Evolutionary conservation across 2,797 vertebrate species (phyloP), one percentile per base, ranked within the genome.

Genomic region (Hippoglossus hippoglossus): DNA sequence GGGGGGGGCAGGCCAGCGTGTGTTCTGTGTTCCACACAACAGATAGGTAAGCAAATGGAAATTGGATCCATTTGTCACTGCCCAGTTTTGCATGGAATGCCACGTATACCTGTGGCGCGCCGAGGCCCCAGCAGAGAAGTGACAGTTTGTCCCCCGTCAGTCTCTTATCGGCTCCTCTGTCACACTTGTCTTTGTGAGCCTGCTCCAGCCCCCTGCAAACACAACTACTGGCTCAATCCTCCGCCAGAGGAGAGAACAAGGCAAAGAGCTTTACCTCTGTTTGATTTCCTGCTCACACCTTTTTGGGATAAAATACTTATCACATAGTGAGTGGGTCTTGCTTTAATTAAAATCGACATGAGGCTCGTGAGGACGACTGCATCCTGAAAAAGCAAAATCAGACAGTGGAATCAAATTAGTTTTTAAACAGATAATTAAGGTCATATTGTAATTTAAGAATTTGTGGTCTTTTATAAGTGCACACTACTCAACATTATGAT

Each of bases 21-120:
- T 89, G 64, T 85, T 89, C 73, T 68, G 80, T 79, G 75, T 73
- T 90, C 72, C 82, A 71, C 73, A 81, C 78, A 68, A 85, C 90
- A 85, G 76, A 89, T 69, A 87, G 88, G 89, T 90, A 90, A 86
- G 93, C 91, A 91, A 88, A 90, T 91, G 91, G 83, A 93, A 90
- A 93, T 87, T 82, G 82, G 67, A 71, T 83, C 82, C 83, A 91
- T 93, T 93, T 89, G 83, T 94, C 92, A 91, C 74, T 85, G 89
- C 81, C 78, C 54, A 3, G 64, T n/a, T 71, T 79, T 62, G 58
- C 63, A 75, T 53, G 21, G 34, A 70, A 71, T 31, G 47, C 28
- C 0, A 25, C 7, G 21, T 5, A 52, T 87, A 91, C 91, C 84
- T 91, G 86, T 89, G 70, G 83, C 77, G 84, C 68, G 58, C 52